These are phyloP conservation scores for Plemyria rubiginata DNA, from an alignment of 2,888 invertebrate species.

Conservation along the genomic window DNA sequence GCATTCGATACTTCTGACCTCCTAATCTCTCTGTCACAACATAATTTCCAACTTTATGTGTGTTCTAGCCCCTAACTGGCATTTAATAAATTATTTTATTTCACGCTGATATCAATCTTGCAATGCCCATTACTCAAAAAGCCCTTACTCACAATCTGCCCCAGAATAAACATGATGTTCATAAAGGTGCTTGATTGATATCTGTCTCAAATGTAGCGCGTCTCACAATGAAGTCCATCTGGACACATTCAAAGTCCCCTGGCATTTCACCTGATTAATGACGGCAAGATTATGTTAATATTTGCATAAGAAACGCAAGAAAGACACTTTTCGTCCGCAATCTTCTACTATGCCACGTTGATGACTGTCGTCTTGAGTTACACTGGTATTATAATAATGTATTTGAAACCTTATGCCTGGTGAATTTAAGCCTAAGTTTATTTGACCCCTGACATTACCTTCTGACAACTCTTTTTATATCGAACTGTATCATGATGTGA, in stretches of 20 bases:
- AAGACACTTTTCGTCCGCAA: slow-evolving; percentile 72
- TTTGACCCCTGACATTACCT: slow-evolving; percentile 18
- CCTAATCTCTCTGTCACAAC: not conserved
- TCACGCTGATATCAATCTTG: slow-evolving; percentile 19
- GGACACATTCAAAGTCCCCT: slow-evolving; percentile 59
- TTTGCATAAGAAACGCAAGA: slow-evolving; percentile 83
- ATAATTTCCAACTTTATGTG: not conserved
- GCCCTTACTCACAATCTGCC: slow-evolving; percentile 32
- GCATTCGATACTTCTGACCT: not conserved
- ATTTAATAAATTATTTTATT: slow-evolving; percentile 13
- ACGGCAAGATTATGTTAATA: slow-evolving; percentile 79
- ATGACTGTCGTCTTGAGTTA: slow-evolving; percentile 68
- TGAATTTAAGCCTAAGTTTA: slow-evolving; percentile 45
- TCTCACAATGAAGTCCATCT: slow-evolving; percentile 57
- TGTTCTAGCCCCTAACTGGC: not conserved
- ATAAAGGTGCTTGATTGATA: slow-evolving; percentile 61
- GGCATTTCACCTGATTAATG: slow-evolving; percentile 79
- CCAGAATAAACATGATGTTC: slow-evolving; percentile 40
- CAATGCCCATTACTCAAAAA: slow-evolving; percentile 28
- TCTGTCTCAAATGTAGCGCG: slow-evolving; percentile 51
- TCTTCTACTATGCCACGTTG: slow-evolving; percentile 65
- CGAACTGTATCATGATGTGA: slow-evolving; percentile 40
- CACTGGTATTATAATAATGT: slow-evolving; percentile 28
- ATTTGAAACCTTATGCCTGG: slow-evolving; percentile 50
- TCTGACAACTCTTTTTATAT: slow-evolving; percentile 35